Conservation (phyloP, 2,113 vertebrate genomes). For the Abramis brama region DNA sequence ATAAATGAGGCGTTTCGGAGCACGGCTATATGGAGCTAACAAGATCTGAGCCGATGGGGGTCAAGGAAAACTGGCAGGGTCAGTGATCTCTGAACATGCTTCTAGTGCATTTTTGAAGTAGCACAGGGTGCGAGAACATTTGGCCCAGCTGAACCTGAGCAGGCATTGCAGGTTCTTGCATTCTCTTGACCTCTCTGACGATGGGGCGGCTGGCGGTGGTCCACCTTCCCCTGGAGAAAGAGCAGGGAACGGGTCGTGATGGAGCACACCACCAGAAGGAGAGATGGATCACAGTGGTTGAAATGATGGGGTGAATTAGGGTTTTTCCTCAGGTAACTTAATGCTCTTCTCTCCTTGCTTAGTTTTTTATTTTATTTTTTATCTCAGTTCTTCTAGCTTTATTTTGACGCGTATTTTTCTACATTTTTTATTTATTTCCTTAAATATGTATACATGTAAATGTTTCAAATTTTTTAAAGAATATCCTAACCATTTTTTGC, state of each 20-base stretch:
- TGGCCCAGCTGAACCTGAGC: slow-evolving; percentile 10
- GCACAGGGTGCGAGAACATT: not conserved
- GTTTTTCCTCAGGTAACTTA: not conserved
- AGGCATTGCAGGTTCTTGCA: slow-evolving; percentile 20
- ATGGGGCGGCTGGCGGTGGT: slow-evolving; percentile 32
- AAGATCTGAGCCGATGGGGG: not conserved
- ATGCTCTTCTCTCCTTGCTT: not conserved
- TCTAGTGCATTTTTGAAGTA: slow-evolving; percentile 8
- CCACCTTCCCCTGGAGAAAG: slow-evolving; percentile 18
- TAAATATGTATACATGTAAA: too few species aligned
- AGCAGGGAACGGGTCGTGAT: slow-evolving; percentile 33
- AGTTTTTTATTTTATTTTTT: not conserved
- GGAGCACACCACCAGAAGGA: slow-evolving; percentile 7
- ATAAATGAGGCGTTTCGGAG: slow-evolving; percentile 11
- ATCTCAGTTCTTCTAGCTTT: too few species aligned
- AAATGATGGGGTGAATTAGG: not conserved
- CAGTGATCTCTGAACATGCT: not conserved
- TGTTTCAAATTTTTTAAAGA: too few species aligned
- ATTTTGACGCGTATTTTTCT: too few species aligned
- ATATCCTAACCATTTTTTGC: too few species aligned
- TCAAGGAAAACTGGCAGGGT: slow-evolving; percentile 20
- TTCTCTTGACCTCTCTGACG: slow-evolving; percentile 31
- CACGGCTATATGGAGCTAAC: not conserved
- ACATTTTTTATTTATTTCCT: too few species aligned
- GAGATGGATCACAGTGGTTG: not conserved